Conservation (phyloP, 2,113 vertebrate species). For the Ellobius talpinus region DNA sequence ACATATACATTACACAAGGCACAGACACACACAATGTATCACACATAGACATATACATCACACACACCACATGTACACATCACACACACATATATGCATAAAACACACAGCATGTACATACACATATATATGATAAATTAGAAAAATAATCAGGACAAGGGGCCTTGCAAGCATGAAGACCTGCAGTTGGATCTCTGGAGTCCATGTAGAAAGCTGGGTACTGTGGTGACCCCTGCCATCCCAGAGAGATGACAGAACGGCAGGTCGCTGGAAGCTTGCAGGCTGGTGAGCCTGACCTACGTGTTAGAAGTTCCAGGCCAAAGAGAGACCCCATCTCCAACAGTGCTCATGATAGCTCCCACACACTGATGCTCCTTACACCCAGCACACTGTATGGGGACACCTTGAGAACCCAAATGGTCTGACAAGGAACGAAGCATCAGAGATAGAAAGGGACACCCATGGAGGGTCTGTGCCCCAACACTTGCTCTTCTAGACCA, state of each 20-base stretch:
- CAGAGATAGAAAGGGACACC: not conserved
- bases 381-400: rapidly evolving
- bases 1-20: not conserved
- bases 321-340: not conserved
- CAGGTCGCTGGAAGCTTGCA: not conserved
- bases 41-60: not conserved
- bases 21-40: not conserved
- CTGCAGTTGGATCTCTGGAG: not conserved
- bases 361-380: too few species aligned
- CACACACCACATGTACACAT: not conserved
- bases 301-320: not conserved
- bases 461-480: rapidly evolving
- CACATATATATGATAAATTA: not conserved
- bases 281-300: not conserved
- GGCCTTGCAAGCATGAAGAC: not conserved
- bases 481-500: rapidly evolving
- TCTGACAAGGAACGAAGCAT: rapidly evolving
- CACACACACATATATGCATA: not conserved
- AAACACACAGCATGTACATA: not conserved
- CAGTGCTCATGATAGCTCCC: not conserved
- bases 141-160: not conserved
- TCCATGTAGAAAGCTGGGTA: not conserved
- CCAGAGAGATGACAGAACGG: not conserved
- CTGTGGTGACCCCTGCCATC: too few species aligned
- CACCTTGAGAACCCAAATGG: too few species aligned